phyloP scores from a whole-genome alignment of 2,113 vertebrate genomes.

The Dendropsophus ebraccatus region DNA sequence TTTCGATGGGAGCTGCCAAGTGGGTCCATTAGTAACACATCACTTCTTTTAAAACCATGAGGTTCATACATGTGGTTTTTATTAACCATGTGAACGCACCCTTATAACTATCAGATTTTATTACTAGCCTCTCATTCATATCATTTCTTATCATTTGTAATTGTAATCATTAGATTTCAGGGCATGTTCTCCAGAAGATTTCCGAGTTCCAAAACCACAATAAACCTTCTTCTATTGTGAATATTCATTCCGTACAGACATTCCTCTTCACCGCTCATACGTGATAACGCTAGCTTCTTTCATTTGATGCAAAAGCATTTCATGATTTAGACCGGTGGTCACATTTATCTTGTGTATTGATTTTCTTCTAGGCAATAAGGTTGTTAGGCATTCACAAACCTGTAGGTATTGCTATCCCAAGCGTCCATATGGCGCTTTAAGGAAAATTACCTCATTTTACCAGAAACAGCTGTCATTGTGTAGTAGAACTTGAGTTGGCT shows the following conservation, averaged over 20 bases:
- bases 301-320: constrained; percentile 18
- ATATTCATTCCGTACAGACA: neutral
- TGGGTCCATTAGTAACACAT: no score
- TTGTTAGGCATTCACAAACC: constrained; percentile 30
- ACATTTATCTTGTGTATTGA: constrained; percentile 4
- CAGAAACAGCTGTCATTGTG: constrained; percentile 49
- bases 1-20: no score
- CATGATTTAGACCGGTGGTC: constrained; percentile 12
- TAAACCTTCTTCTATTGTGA: neutral
- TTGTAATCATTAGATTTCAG: neutral
- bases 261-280: constrained; percentile 4
- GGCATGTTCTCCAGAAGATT: no score
- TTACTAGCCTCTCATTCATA: neutral
- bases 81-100: no score
- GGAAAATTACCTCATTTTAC: constrained; percentile 39
- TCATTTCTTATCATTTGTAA: neutral
- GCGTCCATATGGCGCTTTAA: constrained; percentile 43
- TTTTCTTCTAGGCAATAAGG: constrained; percentile 43
- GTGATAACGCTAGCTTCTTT: neutral
- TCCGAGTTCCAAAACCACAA: neutral
- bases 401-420: constrained; percentile 45
- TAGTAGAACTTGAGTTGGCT: constrained; percentile 43
- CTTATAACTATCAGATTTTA: neutral
- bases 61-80: no score
- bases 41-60: no score